Evolutionary conservation across 2,113 vertebrate genomes (phyloP).

Genomic region (Seriola aureovittata): DNA sequence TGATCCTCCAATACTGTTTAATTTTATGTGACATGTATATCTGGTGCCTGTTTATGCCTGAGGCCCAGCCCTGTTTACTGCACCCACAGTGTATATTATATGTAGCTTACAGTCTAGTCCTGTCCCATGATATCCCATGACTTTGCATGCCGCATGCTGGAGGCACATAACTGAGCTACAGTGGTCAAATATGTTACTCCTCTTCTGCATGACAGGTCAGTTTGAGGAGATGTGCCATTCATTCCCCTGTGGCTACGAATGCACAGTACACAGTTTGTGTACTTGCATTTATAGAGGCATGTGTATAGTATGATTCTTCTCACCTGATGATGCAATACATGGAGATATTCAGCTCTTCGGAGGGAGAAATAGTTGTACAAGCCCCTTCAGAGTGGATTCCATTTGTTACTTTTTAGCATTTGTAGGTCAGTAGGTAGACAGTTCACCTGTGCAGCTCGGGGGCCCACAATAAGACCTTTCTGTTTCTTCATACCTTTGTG

Average conservation of each 20-base stretch:
- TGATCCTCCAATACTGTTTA: neutral
- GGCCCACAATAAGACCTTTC: too few species aligned
- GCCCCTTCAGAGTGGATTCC: too few species aligned
- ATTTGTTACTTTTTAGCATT: too few species aligned
- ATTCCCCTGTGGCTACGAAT: neutral
- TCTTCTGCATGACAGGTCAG: neutral
- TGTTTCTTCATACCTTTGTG: too few species aligned
- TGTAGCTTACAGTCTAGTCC: neutral
- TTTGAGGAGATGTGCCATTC: neutral
- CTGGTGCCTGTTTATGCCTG: neutral
- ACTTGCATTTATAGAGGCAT: neutral
- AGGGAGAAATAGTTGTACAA: too few species aligned
- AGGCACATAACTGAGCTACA: neutral
- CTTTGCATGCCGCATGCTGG: neutral
- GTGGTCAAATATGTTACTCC: neutral
- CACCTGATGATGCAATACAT: too few species aligned
- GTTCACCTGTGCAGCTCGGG: too few species aligned
- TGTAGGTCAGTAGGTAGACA: too few species aligned
- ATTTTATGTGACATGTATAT: conserved; percentile 18
- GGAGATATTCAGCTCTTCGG: too few species aligned
- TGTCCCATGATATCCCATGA: neutral
- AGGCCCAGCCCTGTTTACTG: neutral
- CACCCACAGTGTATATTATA: neutral
- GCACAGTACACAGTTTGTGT: neutral
- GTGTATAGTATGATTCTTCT: too few species aligned